Percentiles rank a stretch among this genome's conserved stretches.
These are phyloP conservation scores for Psephotus haematonotus DNA, from an alignment of 2,113 vertebrate species.

Conservation along the genomic window DNA sequence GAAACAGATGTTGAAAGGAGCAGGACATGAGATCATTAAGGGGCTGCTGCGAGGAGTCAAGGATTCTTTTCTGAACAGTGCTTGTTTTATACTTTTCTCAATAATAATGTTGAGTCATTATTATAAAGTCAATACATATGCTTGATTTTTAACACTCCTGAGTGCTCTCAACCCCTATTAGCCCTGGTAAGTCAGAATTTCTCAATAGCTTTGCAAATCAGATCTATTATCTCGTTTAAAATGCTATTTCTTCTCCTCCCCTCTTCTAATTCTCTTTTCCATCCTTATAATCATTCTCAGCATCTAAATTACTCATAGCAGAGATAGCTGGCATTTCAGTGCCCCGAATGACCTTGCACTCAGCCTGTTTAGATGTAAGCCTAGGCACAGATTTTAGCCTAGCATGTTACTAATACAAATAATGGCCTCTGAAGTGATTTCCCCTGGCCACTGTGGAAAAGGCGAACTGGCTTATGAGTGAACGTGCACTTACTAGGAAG, in stretches of 20 bases:
- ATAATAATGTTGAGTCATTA: not conserved
- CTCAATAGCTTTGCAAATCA: not conserved
- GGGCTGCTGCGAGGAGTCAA: not conserved
- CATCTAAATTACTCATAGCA: not conserved
- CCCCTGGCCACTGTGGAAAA: not conserved
- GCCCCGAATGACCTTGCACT: not conserved
- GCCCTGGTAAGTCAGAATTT: not conserved
- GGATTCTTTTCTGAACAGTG: not conserved
- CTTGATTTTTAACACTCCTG: not conserved
- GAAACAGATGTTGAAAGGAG: constrained; percentile 34
- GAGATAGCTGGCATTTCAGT: not conserved
- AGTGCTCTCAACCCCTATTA: not conserved
- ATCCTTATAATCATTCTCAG: not conserved
- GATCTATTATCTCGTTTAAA: not conserved
- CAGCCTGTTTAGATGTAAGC: not conserved
- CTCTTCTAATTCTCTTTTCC: not conserved
- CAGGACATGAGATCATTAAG: not conserved
- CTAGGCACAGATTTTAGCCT: not conserved
- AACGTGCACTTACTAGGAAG: rapidly evolving
- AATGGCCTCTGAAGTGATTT: not conserved
- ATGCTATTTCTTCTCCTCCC: not conserved
- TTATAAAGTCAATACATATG: not conserved
- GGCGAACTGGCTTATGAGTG: not conserved
- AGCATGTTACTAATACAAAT: not conserved
- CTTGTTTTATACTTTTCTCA: not conserved